Evolutionary conservation across 2,888 invertebrate species (phyloP).

Genomic region (Ptilodon capucinus): DNA sequence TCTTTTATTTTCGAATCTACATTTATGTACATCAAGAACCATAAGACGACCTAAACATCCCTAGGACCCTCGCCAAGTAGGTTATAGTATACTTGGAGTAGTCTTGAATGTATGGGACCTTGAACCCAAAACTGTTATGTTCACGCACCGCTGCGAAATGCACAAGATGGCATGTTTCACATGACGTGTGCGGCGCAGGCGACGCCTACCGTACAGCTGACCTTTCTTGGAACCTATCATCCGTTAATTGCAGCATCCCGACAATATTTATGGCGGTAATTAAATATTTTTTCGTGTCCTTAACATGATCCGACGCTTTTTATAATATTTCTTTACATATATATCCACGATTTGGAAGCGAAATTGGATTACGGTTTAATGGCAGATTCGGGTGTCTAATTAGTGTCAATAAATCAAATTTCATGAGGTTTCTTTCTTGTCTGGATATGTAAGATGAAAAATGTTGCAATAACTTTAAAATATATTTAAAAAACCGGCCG

Average conservation of each 20-base stretch:
- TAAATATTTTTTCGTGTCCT: background rate
- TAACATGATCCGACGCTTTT: background rate
- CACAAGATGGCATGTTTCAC: background rate
- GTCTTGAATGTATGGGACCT: too few species aligned
- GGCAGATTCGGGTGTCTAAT: too few species aligned
- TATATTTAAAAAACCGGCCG: background rate
- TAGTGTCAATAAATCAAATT: background rate
- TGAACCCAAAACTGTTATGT: too few species aligned
- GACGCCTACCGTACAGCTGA: background rate
- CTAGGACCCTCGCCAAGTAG: too few species aligned
- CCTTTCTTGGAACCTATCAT: conserved; percentile 1
- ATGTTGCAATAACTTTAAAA: too few species aligned
- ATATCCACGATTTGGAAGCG: background rate
- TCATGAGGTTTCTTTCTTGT: background rate
- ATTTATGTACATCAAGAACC: too few species aligned
- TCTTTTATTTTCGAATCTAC: too few species aligned
- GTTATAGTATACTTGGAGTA: too few species aligned
- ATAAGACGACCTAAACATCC: too few species aligned
- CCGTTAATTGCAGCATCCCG: background rate
- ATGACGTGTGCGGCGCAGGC: background rate
- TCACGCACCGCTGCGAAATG: background rate
- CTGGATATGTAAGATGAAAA: background rate
- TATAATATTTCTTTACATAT: background rate
- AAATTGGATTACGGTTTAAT: background rate
- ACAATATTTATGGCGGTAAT: background rate